Percentiles rank a stretch among this genome's conserved stretches.
These are phyloP conservation scores for Apamea monoglypha DNA, from an alignment of 2,888 invertebrate species.

Conservation along the genomic window DNA sequence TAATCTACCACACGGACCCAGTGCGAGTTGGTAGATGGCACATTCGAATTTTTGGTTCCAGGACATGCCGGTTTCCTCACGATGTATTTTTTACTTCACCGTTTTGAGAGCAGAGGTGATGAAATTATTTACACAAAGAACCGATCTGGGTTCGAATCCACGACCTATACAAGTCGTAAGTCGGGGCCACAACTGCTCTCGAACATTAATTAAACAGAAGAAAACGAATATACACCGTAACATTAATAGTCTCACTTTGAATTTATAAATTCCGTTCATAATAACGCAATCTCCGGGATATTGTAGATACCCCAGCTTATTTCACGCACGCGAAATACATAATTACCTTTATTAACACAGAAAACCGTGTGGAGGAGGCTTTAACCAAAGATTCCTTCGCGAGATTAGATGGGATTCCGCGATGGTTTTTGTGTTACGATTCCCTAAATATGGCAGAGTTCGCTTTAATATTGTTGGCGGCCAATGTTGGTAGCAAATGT, in stretches of 20 bases:
- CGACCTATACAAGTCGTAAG: no score
- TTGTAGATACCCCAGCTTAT: conserved; percentile 75
- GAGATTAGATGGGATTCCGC: conserved; percentile 75
- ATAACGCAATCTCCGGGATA: conserved; percentile 76
- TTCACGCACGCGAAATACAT: conserved; percentile 85
- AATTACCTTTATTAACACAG: conserved; percentile 87
- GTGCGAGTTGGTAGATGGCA: no score
- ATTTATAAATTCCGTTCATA: conserved; percentile 75
- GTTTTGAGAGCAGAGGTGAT: no score
- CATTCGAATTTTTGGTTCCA: no score
- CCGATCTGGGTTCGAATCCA: no score
- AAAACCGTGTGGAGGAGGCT: conserved; percentile 54
- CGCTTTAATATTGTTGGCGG: conserved; percentile 38
- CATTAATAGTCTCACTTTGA: conserved; percentile 63
- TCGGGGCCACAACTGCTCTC: no score
- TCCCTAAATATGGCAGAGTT: conserved; percentile 44
- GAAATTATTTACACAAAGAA: no score
- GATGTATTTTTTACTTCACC: no score
- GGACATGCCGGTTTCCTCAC: no score
- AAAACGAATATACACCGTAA: conserved; percentile 11
- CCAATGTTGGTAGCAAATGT: conserved; percentile 29
- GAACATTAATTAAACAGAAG: conserved; percentile 22
- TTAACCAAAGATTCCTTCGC: conserved; percentile 66
- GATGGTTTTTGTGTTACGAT: conserved; percentile 70
- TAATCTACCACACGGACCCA: no score